These are phyloP conservation scores for Alouatta palliata DNA, from an alignment of 2,113 vertebrate genomes.

Conservation along the genomic window DNA sequence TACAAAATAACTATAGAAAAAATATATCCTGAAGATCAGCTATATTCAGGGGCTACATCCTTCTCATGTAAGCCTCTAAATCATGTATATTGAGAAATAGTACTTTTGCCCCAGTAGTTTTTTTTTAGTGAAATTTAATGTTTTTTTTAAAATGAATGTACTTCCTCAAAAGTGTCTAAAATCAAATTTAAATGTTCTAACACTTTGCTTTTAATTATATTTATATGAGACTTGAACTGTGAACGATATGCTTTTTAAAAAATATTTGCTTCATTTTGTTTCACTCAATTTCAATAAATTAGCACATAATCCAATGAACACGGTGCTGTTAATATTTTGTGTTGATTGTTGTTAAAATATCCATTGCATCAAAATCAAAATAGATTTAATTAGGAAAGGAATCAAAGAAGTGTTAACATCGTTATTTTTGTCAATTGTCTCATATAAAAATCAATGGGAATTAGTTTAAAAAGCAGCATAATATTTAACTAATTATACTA, in stretches of 20 bases:
- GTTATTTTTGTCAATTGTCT: slow-evolving; percentile 27
- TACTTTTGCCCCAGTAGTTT: neutral
- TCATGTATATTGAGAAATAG: neutral
- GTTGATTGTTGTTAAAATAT: slow-evolving; percentile 13
- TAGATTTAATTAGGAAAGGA: slow-evolving; percentile 1
- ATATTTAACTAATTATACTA: neutral
- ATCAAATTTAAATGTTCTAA: neutral
- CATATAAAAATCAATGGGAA: slow-evolving; percentile 40
- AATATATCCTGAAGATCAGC: neutral
- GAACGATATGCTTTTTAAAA: neutral
- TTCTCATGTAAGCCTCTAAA: neutral
- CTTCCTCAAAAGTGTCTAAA: neutral
- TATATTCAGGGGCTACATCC: neutral
- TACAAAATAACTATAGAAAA: neutral
- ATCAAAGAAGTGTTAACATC: neutral
- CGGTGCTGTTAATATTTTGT: neutral
- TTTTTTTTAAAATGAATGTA: neutral
- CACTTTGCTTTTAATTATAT: neutral
- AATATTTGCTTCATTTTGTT: neutral
- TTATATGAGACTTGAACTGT: slow-evolving; percentile 9
- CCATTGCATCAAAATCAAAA: neutral
- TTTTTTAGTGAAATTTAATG: neutral
- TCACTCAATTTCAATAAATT: slow-evolving; percentile 15
- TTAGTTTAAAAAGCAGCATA: slow-evolving; percentile 26
- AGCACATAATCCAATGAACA: neutral